Evolutionary conservation across 2,888 invertebrate genomes (phyloP), one percentile per base, ranked within the genome.

Genomic region (Mythimna impura): DNA sequence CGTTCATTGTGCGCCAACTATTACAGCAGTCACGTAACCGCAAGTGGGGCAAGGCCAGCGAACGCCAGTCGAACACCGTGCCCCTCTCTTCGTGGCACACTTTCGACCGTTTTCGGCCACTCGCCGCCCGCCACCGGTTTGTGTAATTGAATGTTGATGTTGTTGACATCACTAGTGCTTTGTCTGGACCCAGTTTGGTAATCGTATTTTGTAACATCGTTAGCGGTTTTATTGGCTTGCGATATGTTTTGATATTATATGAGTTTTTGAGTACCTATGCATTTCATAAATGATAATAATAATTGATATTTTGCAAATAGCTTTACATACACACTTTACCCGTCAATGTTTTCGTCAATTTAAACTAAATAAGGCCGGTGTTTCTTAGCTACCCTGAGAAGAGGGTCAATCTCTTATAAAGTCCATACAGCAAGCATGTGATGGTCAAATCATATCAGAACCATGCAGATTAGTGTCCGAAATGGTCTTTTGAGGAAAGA

Each of bases 1-100:
- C 81, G 82, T 84, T 81, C 73, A 83, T 81, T 78, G 83, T 60
- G 71, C 73, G 68, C 50, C 52, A 50, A 62, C 77, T 83, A 80
- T 82, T 83, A 86, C 85, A 69, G 65, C 82, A 79, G 66, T 79
- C 87, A 86, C 85, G 86, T 86, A 86, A 86, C 83, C n/a, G 36
- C 68, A 86, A 83, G 85, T 86, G 73, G 94, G 93, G 88, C 94
- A 94, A 94, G 94, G 94, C 92, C 94, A 90, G 83, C 84, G 71
- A 76, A 87, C 88, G 86, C 87, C 83, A 86, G 90, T 84, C 88
- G 87, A 87, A 86, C 86, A 85, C 85, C 69, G 85, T 86, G 91
- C 91, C 92, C 91, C 92, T 91, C 89, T 83, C 90, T 77, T 73
- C 82, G 82, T 86, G 94, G 89, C 95, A 93, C 89, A 94, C 95